Percentiles rank a stretch among this genome's conserved stretches.
These are phyloP conservation scores for Ptychadena robeensis DNA, from an alignment of 2,797 vertebrate species.

Conservation along the genomic window DNA sequence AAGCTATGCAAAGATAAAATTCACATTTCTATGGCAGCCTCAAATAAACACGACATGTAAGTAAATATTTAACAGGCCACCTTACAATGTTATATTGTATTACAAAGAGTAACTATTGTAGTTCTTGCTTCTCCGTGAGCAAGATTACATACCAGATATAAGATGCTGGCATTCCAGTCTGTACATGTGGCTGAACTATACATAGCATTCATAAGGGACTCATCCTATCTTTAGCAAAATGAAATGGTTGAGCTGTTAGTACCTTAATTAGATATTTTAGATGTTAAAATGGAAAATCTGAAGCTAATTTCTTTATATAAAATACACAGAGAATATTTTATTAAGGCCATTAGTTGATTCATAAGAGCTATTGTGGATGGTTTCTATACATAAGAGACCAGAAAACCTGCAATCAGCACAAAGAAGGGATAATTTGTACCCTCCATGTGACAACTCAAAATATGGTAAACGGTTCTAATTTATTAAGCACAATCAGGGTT, in stretches of 20 bases:
- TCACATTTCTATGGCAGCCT: too few species aligned
- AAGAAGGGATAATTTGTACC: constrained; percentile 37
- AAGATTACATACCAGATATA: constrained; percentile 22
- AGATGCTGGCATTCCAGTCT: constrained; percentile 9
- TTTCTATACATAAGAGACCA: constrained; percentile 40
- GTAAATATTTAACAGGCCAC: too few species aligned
- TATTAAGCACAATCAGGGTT: constrained; percentile 45
- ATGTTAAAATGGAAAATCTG: constrained; percentile 37
- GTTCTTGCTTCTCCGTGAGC: neutral
- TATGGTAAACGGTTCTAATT: constrained; percentile 47
- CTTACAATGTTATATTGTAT: neutral
- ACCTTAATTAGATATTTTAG: constrained; percentile 36
- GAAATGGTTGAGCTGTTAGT: constrained; percentile 26
- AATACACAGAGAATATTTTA: constrained; percentile 33
- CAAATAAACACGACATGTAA: too few species aligned
- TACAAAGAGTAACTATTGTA: neutral
- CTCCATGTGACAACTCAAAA: constrained; percentile 29
- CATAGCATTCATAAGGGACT: constrained; percentile 17
- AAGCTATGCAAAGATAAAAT: too few species aligned
- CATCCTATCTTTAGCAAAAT: constrained; percentile 6
- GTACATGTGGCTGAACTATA: constrained; percentile 7
- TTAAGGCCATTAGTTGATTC: constrained; percentile 35
- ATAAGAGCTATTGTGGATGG: constrained; percentile 34
- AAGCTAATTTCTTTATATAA: constrained; percentile 37
- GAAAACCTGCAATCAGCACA: constrained; percentile 43